Evolutionary conservation across 2,113 vertebrate genomes (phyloP).

Genomic region (Nyctereutes procyonoides): DNA sequence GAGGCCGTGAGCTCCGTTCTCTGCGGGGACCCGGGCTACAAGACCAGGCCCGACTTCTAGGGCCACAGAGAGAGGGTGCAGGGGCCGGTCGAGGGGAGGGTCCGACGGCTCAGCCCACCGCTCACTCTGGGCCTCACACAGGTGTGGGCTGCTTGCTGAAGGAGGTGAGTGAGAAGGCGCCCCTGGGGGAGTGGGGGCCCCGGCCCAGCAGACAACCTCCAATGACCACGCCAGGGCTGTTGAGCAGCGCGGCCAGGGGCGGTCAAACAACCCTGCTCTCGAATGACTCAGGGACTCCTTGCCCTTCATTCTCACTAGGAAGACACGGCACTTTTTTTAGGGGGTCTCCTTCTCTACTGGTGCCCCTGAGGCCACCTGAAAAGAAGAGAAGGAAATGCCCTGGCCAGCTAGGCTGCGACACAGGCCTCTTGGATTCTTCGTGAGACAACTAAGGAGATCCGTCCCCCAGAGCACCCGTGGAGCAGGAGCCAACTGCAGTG

Average conservation of each 20-base stretch:
- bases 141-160: constrained; percentile 2
- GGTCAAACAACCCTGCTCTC: not conserved
- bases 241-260: not conserved
- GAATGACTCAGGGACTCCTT: not conserved
- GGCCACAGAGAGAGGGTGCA: not conserved
- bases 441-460: constrained; percentile 1
- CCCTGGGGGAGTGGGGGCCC: not conserved
- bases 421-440: not conserved
- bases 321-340: not conserved
- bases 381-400: not conserved
- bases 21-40: not conserved
- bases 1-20: not conserved
- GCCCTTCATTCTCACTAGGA: not conserved
- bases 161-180: not conserved
- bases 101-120: constrained; percentile 74
- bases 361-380: not conserved
- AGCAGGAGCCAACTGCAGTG: not conserved
- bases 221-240: not conserved
- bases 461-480: not conserved
- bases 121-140: not conserved
- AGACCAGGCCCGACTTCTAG: not conserved
- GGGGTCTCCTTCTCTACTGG: not conserved
- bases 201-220: not conserved
- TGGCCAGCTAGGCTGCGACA: not conserved
- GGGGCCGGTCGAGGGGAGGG: constrained; percentile 57